These are phyloP conservation scores for Nowickia ferox DNA, from an alignment of 2,888 invertebrate genomes.

Conservation along the genomic window DNA sequence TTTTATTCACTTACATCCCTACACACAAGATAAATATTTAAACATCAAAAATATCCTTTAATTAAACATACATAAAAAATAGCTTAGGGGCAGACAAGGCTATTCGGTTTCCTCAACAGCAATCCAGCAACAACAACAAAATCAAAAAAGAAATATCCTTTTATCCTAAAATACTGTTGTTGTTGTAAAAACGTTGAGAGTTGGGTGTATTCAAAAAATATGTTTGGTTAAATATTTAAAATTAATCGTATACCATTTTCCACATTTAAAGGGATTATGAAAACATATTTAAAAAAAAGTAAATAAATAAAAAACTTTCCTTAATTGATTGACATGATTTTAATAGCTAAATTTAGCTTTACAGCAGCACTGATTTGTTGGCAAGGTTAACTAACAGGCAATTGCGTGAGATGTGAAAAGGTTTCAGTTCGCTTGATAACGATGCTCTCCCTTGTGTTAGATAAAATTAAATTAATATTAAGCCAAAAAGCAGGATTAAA, in stretches of 20 bases:
- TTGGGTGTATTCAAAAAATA: not conserved
- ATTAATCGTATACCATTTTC: not conserved
- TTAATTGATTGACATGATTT: conserved; percentile 13
- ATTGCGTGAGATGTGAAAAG: no score
- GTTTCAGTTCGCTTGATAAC: no score
- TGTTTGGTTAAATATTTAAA: not conserved
- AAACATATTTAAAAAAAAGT: not conserved
- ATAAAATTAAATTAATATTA: no score
- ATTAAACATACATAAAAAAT: conserved; percentile 37
- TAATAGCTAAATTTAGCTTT: not conserved
- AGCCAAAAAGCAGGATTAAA: no score
- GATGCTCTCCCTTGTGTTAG: no score
- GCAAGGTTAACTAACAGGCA: no score
- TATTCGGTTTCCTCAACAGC: not conserved
- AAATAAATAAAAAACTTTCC: not conserved
- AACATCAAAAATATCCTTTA: conserved; percentile 59
- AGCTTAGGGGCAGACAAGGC: conserved; percentile 50
- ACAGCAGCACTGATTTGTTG: not conserved
- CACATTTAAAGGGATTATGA: conserved; percentile 26
- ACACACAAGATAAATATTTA: conserved; percentile 40
- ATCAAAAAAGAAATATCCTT: not conserved
- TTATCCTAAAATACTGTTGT: not conserved
- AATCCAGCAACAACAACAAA: not conserved
- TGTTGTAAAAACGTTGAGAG: not conserved
- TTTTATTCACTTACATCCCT: not conserved